Evolutionary conservation across 2,888 invertebrate species (phyloP).

Genomic region (Steinernema hermaphroditum): DNA sequence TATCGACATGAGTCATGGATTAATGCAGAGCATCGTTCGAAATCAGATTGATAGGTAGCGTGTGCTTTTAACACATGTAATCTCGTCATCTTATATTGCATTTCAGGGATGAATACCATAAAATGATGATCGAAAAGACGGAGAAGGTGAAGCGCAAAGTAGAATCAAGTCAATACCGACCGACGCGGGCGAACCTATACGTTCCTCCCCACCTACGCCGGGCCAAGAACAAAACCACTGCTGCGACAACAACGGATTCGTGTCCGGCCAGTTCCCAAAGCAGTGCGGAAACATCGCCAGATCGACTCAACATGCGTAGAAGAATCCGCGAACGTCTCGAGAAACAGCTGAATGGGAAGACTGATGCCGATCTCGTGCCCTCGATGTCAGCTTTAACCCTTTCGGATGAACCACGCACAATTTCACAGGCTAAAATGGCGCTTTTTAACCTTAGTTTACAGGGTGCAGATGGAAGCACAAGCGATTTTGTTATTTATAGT

Average conservation of each 20-base stretch:
- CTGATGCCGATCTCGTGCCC: not conserved
- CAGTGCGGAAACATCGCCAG: constrained; percentile 2
- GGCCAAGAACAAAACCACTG: not conserved
- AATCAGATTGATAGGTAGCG: constrained; percentile 51
- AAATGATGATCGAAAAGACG: constrained; percentile 46
- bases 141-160: constrained; percentile 32
- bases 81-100: not conserved
- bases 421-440: not conserved
- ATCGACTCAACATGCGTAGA: constrained; percentile 17
- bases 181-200: constrained; percentile 3
- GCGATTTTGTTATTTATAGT: constrained; percentile 12
- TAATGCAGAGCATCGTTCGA: constrained; percentile 48
- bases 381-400: not conserved
- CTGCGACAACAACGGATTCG: not conserved
- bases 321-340: constrained; percentile 19
- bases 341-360: not conserved
- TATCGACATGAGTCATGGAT: constrained; percentile 54
- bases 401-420: too few relatives aligned
- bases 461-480: not conserved
- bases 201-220: constrained; percentile 13
- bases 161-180: not conserved
- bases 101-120: constrained; percentile 52
- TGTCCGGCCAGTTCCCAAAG: not conserved
- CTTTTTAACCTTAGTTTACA: constrained; percentile 14
- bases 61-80: not conserved